Evolutionary conservation across 2,888 invertebrate genomes (phyloP).

Genomic region (Chelonus formosanus): DNA sequence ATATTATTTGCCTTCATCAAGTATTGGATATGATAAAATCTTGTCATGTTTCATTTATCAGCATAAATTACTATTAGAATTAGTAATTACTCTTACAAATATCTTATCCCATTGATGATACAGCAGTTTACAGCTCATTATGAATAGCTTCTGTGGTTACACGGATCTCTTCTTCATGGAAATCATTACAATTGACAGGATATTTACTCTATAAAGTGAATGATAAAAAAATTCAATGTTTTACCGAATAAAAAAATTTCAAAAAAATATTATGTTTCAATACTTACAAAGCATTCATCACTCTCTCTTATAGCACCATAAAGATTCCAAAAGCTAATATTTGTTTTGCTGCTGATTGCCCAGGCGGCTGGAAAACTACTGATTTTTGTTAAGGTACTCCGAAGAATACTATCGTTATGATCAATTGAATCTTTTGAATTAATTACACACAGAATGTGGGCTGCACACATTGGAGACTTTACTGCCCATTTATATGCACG

Average conservation of each 20-base stretch:
- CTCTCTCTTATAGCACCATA: conserved; percentile 79
- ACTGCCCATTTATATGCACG: conserved; percentile 80
- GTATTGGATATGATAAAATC: too few species aligned
- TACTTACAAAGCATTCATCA: conserved; percentile 74
- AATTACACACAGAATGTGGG: conserved; percentile 80
- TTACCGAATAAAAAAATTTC: too few species aligned
- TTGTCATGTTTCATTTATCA: too few species aligned
- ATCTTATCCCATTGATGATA: background rate
- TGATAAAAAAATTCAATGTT: too few species aligned
- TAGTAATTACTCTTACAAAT: background rate
- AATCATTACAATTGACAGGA: conserved; percentile 78
- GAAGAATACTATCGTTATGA: conserved; percentile 68
- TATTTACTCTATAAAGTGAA: conserved; percentile 69
- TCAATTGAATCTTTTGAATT: conserved; percentile 73
- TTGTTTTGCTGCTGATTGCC: conserved; percentile 78
- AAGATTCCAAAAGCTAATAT: conserved; percentile 80
- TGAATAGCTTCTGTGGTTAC: conserved; percentile 82
- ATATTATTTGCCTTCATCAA: too few species aligned
- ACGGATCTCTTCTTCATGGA: conserved; percentile 83
- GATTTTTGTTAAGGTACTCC: conserved; percentile 76
- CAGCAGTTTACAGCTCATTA: conserved; percentile 75
- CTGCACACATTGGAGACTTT: conserved; percentile 77
- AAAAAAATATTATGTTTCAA: too few species aligned
- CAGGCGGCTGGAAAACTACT: conserved; percentile 81
- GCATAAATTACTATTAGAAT: background rate